Conservation (phyloP, 2,113 vertebrate species). For the Kryptolebias marmoratus region DNA sequence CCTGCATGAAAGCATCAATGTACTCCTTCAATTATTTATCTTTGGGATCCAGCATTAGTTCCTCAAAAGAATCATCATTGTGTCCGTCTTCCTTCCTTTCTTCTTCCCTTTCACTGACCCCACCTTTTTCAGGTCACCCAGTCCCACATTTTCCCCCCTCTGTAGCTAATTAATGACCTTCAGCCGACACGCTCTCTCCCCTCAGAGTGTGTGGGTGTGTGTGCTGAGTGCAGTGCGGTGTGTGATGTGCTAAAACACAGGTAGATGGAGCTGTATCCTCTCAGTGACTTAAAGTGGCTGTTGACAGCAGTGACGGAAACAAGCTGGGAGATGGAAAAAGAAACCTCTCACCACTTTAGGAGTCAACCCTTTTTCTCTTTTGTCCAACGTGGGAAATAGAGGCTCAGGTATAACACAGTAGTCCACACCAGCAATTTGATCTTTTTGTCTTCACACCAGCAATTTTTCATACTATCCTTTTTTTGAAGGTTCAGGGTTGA, state of each 20-base stretch:
- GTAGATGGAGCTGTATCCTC: conserved; percentile 67
- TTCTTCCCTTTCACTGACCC: conserved; percentile 41
- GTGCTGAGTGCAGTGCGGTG: conserved; percentile 46
- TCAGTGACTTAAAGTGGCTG: conserved; percentile 65
- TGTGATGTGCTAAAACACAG: conserved; percentile 73
- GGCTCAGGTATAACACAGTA: neutral
- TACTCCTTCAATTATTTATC: conserved; percentile 65
- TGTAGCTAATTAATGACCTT: conserved; percentile 26
- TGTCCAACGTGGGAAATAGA: conserved; percentile 21
- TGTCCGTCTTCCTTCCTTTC: neutral
- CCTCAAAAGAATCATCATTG: conserved; percentile 50
- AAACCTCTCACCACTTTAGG: conserved; percentile 36
- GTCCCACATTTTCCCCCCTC: conserved; percentile 44
- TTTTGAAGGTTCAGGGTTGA: conserved; percentile 21
- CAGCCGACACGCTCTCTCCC: neutral
- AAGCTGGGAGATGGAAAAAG: conserved; percentile 32
- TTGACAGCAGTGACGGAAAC: conserved; percentile 56
- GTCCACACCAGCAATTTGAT: conserved; percentile 34
- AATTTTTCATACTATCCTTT: conserved; percentile 27
- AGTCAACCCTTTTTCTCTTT: conserved; percentile 36
- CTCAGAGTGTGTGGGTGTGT: conserved; percentile 24
- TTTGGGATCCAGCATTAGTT: conserved; percentile 59
- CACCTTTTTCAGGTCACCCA: conserved; percentile 59
- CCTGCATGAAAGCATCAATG: conserved; percentile 70
- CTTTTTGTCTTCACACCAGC: conserved; percentile 20